phyloP scores from a whole-genome alignment of 1,140 invertebrate genomes.

The Drosophila setifemur region DNA sequence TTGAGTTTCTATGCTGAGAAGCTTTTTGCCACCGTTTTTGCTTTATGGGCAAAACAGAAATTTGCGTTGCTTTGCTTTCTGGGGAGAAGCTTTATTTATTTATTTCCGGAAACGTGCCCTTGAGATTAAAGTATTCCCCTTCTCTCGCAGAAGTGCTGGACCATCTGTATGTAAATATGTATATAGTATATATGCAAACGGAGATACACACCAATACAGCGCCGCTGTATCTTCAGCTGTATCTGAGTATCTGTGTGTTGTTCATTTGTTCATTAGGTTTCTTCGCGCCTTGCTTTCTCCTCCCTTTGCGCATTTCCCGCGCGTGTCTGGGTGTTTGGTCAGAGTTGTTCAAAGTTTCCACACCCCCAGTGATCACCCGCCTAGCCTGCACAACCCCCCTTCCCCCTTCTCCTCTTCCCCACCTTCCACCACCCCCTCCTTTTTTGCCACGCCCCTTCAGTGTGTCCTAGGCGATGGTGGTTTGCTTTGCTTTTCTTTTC shows the following conservation, averaged over 20 bases:
- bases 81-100: constrained; percentile 71
- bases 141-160: constrained; percentile 5
- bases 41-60: constrained; percentile 11
- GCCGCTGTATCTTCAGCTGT: constrained; percentile 6
- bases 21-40: constrained; percentile 14
- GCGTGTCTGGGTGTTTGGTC: constrained; percentile 31
- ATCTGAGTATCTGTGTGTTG: constrained; percentile 24
- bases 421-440: background rate
- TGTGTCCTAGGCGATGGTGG: constrained; percentile 50
- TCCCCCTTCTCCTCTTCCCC: background rate
- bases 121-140: constrained; percentile 66
- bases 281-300: constrained; percentile 33
- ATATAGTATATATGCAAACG: constrained; percentile 26
- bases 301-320: constrained; percentile 13
- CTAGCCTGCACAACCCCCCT: background rate
- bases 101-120: constrained; percentile 80
- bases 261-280: constrained; percentile 72
- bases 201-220: constrained; percentile 10
- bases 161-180: constrained; percentile 18
- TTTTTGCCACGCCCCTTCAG: constrained; percentile 21
- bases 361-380: background rate
- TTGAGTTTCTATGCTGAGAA: constrained; percentile 16
- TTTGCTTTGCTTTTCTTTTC: constrained; percentile 3
- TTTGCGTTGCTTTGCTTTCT: constrained; percentile 12
- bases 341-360: constrained; percentile 33